Conservation (phyloP, 1,140 invertebrate genomes). For the Zeugodacus cucurbitae region DNA sequence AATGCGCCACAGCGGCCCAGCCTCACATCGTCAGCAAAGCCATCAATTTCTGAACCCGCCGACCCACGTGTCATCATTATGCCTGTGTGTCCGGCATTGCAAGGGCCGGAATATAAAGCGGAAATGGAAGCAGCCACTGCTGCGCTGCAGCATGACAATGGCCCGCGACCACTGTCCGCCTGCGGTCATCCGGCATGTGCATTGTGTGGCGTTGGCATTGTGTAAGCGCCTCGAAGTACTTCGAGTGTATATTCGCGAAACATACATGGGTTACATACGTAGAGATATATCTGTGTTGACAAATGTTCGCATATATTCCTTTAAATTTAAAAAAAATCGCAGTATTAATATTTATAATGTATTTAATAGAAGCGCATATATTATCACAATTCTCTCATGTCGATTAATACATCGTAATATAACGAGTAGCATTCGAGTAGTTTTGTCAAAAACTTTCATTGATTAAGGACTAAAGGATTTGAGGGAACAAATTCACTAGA, state of each 20-base stretch:
- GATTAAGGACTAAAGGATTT: too few species aligned
- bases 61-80: slow-evolving; percentile 61
- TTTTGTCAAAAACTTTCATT: too few species aligned
- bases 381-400: too few species aligned
- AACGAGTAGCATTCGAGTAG: too few species aligned
- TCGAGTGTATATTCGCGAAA: background rate
- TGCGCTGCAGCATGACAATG: slow-evolving; percentile 48
- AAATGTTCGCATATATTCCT: too few species aligned
- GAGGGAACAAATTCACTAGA: too few species aligned
- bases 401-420: too few species aligned
- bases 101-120: slow-evolving; percentile 59
- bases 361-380: too few species aligned
- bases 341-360: too few species aligned
- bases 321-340: too few species aligned
- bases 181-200: slow-evolving; percentile 63
- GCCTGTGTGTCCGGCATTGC: slow-evolving; percentile 60
- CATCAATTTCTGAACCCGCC: slow-evolving; percentile 46
- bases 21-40: slow-evolving; percentile 48
- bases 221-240: slow-evolving; percentile 54
- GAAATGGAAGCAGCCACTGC: slow-evolving; percentile 55
- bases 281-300: too few species aligned
- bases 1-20: slow-evolving; percentile 66
- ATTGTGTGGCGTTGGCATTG: slow-evolving; percentile 64
- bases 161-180: slow-evolving; percentile 56
- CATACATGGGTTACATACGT: background rate